Base-by-base conservation (phyloP, 2,113 vertebrate genomes). In the Oryzias curvinotus region DNA sequence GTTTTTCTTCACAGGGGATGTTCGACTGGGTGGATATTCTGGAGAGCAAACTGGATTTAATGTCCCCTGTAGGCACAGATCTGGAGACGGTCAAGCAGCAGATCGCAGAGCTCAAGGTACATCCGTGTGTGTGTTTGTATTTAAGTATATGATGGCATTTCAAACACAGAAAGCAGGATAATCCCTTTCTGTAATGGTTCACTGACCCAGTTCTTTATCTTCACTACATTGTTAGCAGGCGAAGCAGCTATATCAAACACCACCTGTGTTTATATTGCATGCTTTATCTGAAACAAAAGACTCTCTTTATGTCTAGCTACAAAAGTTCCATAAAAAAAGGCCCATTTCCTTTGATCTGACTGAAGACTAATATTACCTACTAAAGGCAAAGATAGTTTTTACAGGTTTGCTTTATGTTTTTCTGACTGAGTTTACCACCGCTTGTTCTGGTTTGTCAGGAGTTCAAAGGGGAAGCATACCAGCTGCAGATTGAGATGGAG, bases 51-150 rank as follows among this genome's bases (percentile, higher is more conserved):
- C 91, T 99, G 88, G 93, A 95, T 76, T 93, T 94, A 15, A 96
- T 99, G 96, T 93, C 96, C 64, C 95, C 97, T 16, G 93, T 98
- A 5, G 96, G 96, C 86, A 98, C 96, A 47, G 97, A 99, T 80
- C 91, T 99, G 80, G 95, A 98, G 85, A 98, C 96, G n/a, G 97
- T 99, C 57, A 99, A 99, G 81, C 96, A 98, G 78, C 97, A 99
- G 89, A 98, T 97, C 7, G 94, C 91, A 43, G 97, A 99, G 60
- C 93, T 98, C 28, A 99, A 99, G 96, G 97, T 99, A 94, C 54
- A 19, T 5, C 65, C 19, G 8, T 36, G 60, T 17, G 1, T 43
- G 12, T 15, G 16, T 81, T 71, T 68, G 15, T 65, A 14, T 59
- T 25, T 68, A 5, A 50, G 50, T 36, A 15, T 14, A 13, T 5